Evolutionary conservation across 2,797 vertebrate genomes (phyloP).

Genomic region (Columba guinea): DNA sequence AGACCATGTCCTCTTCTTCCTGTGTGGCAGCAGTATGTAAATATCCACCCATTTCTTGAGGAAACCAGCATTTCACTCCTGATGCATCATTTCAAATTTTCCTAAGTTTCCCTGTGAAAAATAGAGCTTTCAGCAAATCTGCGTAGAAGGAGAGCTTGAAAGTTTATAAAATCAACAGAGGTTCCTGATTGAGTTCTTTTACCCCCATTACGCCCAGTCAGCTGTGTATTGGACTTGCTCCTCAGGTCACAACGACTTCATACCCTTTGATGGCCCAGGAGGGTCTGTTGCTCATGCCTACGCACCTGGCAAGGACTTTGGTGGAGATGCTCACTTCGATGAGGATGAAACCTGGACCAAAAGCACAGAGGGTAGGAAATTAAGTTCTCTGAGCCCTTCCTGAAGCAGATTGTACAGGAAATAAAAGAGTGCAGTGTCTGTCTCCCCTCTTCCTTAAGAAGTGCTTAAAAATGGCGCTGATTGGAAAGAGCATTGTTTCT

Average conservation of each 20-base stretch:
- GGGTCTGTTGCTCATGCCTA: constrained; percentile 82
- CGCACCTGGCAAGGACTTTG: constrained; percentile 73
- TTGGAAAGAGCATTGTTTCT: neutral
- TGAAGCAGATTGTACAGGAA: neutral
- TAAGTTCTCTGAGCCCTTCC: neutral
- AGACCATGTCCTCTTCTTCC: neutral
- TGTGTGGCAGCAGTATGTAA: neutral
- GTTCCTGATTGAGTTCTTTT: neutral
- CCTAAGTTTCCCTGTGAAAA: neutral
- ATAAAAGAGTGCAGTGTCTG: neutral
- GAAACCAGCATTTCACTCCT: neutral
- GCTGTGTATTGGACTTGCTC: neutral
- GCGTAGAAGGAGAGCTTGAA: neutral
- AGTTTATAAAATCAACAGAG: neutral
- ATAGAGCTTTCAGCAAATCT: neutral
- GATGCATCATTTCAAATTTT: neutral
- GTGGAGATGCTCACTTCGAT: constrained; percentile 84
- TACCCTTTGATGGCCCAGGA: constrained; percentile 82
- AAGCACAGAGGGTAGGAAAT: neutral
- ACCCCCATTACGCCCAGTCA: neutral
- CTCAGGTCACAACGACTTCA: constrained; percentile 79
- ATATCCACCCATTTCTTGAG: neutral
- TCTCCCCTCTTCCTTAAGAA: neutral
- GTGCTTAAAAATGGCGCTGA: neutral
- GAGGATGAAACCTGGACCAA: constrained; percentile 81